Base-by-base conservation (phyloP, 2,888 invertebrate genomes). In the Patella caerulea region DNA sequence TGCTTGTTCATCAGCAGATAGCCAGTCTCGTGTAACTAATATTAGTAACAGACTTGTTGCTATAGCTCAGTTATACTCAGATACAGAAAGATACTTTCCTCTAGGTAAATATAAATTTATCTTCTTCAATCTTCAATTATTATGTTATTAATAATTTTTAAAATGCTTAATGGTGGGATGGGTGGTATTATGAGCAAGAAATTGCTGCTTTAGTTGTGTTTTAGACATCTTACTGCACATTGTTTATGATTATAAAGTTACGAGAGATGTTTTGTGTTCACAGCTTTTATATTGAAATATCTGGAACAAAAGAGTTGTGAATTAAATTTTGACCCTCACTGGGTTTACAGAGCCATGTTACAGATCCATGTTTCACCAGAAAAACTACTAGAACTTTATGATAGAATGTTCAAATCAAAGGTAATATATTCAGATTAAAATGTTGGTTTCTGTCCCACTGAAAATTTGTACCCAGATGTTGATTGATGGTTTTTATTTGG, bases 41-140 rank as follows among this genome's bases (percentile, higher is more conserved):
- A 93, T 93, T 69, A 89, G 90, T 53, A 89, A 90, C 82, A 97
- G 97, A 93, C 93, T 98, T 69, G 95, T 95, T 86, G 92, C 94
- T 0, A 93, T 97, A 69, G 95, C 95, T 4, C 94, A 95, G 80
- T 94, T 95, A 85, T 97, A 97, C 88, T 94, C 95, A 29, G 94
- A 95, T 82, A 95, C 96, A 0, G 95, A 96, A 19, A 95, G 95
- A 86, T 98, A 97, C 90, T 97, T 98, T 89, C 98, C 98, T 2
- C 92, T 96, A 71, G 94, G 95, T 96, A 92, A 93, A 94, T 92
- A 9, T 45, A 45, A 9, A 45, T 45, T 45, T 45, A 45, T 45
- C 9, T 45, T 45, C 34, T 34, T 34, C 34, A 34, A 34, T 5
- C 7, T 34, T 29, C 29, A 2, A 34, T 3, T 34, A 34, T 34